Base-by-base conservation (phyloP, 30 jellyfish, hydroid and myxozoan species). In the Phacellophora camtschatica region DNA sequence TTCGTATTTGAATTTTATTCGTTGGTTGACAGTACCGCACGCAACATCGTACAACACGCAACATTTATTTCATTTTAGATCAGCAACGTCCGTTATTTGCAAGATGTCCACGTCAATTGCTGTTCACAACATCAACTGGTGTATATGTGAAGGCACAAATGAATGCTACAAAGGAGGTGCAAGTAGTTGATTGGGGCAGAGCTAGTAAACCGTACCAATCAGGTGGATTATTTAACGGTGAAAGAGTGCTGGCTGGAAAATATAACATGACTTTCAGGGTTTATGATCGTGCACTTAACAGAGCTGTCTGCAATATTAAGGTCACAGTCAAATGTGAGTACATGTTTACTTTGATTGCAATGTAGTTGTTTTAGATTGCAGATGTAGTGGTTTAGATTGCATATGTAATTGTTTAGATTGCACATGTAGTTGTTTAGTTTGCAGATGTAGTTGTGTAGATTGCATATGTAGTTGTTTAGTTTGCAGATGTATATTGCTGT, bases 271-370 rank as follows among this genome's bases (percentile, higher is more conserved):
- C 33, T 6, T 50, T 18, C 59, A 0, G n/a, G 2, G 54, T 32
- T 8, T 10, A 11, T 4, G 85, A 71, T 50, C 0, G 27, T 9
- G 20, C 18, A 2, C 18, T 20, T 10, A 29, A 19, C 36, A 13
- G n/a, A 18, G 54, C 73, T 16, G 9, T 11, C 19, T 71, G 85
- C 24, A 32, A 13, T 1, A 51, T 71, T 18, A 31, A 28, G 11
- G 34, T 71, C 8, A 30, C 5, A 18, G 85, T 71, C 56, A 71
- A 71, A 71, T 46, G 85, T 71, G 15, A 45, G 85, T 71, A 16
- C 4, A 13, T 0, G 2, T 13, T 69, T 37, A 23, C 7, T 32
- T 12, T 16, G 25, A 63, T 63, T 63, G 30, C 5, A 5, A 5
- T 57, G 4, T 19, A 8, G 22, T n/a, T n/a, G n/a, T n/a, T n/a